Conservation (phyloP, 2,113 vertebrate species). For the Tyto alba region DNA sequence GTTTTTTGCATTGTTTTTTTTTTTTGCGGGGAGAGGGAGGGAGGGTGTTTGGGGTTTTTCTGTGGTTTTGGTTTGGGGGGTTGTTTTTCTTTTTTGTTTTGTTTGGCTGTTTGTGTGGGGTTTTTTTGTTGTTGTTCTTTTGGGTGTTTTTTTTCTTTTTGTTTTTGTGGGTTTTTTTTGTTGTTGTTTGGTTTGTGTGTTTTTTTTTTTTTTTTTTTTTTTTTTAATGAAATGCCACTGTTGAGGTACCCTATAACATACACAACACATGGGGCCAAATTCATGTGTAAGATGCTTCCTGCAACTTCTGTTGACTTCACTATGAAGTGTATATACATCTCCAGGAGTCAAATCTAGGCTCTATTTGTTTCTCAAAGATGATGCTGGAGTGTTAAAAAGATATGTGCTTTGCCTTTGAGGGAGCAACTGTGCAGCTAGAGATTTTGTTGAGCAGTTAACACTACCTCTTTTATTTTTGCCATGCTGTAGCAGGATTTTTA, state of each 20-base stretch:
- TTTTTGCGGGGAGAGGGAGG: too few relatives aligned
- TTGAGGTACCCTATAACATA: neutral
- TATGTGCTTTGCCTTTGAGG: constrained; percentile 14
- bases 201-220: neutral
- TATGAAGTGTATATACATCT: neutral
- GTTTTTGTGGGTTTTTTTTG: neutral
- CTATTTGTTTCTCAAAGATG: neutral
- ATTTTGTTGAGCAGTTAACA: constrained; percentile 57
- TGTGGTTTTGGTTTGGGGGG: neutral
- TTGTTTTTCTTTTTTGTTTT: neutral
- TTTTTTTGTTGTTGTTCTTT: neutral
- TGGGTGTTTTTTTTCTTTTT: neutral
- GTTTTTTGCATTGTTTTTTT: neutral
- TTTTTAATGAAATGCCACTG: neutral
- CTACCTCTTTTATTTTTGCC: constrained; percentile 54
- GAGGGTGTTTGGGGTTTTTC: too few relatives aligned
- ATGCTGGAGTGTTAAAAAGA: constrained; percentile 17
- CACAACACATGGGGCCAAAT: neutral
- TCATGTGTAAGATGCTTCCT: neutral
- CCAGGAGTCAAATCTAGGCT: neutral
- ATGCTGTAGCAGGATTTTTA: constrained; percentile 54
- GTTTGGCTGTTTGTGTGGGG: neutral
- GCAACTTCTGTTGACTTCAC: neutral
- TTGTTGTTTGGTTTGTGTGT: neutral
- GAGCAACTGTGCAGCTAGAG: constrained; percentile 26